A percentile compares a stretch with the other conserved stretches of the same genome.
phyloP scores from a whole-genome alignment of 2,888 invertebrate species.

The Drosophila basisetae region DNA sequence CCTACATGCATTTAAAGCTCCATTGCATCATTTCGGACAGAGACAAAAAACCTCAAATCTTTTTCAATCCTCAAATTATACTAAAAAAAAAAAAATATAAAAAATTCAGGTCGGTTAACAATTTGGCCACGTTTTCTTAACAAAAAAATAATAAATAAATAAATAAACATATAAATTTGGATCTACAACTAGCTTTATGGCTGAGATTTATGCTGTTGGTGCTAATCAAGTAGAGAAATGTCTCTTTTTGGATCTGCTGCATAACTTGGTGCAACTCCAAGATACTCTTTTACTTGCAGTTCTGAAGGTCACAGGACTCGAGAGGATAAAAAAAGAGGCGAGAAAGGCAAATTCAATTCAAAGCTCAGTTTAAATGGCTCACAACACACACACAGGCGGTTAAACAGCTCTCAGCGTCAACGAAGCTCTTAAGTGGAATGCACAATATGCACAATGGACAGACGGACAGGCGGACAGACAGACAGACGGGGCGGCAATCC shows the following conservation, averaged over 20 bases:
- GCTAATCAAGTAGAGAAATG: background rate
- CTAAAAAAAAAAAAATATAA: too few relatives aligned
- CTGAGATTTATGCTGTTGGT: background rate
- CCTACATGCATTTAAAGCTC: too few relatives aligned
- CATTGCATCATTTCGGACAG: background rate
- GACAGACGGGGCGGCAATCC: conserved; percentile 41
- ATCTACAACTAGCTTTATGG: background rate
- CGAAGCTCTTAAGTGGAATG: conserved; percentile 48
- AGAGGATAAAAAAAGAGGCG: background rate
- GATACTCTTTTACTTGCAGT: too few relatives aligned
- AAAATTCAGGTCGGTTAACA: background rate
- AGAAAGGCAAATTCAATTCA: conserved; percentile 20
- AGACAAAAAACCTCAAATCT: background rate
- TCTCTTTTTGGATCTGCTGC: background rate
- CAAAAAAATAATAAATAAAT: background rate
- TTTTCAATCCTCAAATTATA: too few relatives aligned
- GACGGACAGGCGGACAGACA: background rate
- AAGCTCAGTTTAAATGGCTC: conserved; percentile 64
- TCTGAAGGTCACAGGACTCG: too few relatives aligned
- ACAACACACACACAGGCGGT: conserved; percentile 33
- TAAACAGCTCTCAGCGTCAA: conserved; percentile 48
- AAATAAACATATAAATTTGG: background rate
- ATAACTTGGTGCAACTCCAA: background rate
- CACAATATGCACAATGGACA: conserved; percentile 37
- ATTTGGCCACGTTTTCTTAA: background rate